Conservation (phyloP, 2,113 vertebrate species). For the Pedetes capensis region DNA sequence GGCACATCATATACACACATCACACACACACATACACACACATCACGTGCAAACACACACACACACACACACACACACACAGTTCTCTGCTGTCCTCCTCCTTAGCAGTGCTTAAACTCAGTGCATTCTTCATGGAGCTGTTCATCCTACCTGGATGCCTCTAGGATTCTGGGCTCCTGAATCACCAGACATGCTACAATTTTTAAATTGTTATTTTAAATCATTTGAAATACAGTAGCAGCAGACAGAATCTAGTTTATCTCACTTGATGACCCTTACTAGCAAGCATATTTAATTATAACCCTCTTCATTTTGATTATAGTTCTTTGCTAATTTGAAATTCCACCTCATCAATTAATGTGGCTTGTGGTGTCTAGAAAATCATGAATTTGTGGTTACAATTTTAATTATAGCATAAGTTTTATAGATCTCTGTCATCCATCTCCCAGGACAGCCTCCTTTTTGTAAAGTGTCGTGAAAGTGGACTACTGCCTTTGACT, state of each 20-base stretch:
- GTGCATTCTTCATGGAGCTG: background rate
- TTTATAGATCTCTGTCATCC: conserved; percentile 1
- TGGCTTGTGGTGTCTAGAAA: conserved; percentile 19
- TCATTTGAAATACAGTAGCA: background rate
- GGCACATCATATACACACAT: background rate
- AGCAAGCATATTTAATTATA: conserved; percentile 44
- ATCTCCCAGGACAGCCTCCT: conserved; percentile 20
- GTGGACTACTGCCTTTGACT: conserved; percentile 26
- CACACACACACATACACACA: background rate
- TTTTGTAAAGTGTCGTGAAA: conserved; percentile 43
- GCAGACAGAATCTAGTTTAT: background rate
- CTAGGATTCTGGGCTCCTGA: background rate
- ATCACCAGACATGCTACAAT: background rate
- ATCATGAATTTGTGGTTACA: background rate
- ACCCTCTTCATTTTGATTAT: conserved; percentile 13
- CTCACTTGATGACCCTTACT: conserved; percentile 10
- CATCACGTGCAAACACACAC: too few species aligned
- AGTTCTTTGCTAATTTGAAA: conserved; percentile 50
- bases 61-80: background rate
- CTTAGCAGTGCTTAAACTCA: background rate
- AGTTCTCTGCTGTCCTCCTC: background rate
- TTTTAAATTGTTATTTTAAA: background rate
- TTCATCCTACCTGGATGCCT: background rate
- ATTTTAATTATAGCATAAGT: conserved; percentile 49
- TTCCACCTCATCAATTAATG: conserved; percentile 48